Evolutionary conservation across 2,113 vertebrate species (phyloP), one percentile per base, ranked within the genome.

Genomic region (Puntigrus tetrazona): DNA sequence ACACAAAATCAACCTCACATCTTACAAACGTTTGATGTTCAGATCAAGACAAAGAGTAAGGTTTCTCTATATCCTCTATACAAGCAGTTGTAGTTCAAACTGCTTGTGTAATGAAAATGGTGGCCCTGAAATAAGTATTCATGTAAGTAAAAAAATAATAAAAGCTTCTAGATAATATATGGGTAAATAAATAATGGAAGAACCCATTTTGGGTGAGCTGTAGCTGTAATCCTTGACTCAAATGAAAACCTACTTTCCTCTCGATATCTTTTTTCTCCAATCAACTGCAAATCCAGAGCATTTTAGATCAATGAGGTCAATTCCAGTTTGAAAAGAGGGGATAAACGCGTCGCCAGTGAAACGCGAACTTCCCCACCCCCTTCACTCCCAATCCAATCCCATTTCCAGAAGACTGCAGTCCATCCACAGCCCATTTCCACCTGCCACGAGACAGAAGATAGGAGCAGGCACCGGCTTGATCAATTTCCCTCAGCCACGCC

Each of bases 341-440:
- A 81, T 61, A 63, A 77, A 61, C n/a, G 25, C 11, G 14, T 73
- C 36, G 27, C 27, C 34, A 29, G 34, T 65, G 25, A 82, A 83
- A 65, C 31, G 80, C 25, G 9, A 13, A 78, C 18, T 63, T 52
- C 29, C 0, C 74, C 63, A 72, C 75, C 59, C 72, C 67, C 22
- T 20, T 83, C 81, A 38, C 76, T 41, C 74, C 36, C 85, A 84
- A 84, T 82, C 74, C 85, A 88, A 85, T 88, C 83, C 80, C 65
- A 83, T 86, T 83, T 86, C 55, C 81, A 73, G 50, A 61, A 76
- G 52, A 29, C 59, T 29, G 43, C 38, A 20, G 76, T 76, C 78
- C 47, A 29, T 79, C 57, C 78, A 75, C 78, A 83, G 55, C 43
- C 87, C 72, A 86, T 86, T 88, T 86, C 85, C 74, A 11, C 78